Percentiles rank a stretch among this genome's conserved stretches.
phyloP scores from a whole-genome alignment of 2,113 vertebrate species.

The Rhinoderma darwinii region DNA sequence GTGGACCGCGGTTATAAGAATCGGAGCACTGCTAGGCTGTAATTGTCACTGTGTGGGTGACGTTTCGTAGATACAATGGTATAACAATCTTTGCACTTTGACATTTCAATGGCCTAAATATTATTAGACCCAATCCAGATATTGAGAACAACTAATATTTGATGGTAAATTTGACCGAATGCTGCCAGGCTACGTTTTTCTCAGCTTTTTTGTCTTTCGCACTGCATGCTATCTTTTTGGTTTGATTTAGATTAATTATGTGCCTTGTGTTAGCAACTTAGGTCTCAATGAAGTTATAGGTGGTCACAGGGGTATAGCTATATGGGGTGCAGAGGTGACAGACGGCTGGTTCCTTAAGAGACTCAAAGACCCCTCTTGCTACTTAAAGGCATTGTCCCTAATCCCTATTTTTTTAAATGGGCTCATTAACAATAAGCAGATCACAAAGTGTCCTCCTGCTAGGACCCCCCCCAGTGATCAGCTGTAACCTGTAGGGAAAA shows the following conservation, averaged over 20 bases:
- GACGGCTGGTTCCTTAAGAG: too few species aligned
- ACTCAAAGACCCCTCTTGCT: too few species aligned
- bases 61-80: background rate
- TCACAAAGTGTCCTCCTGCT: too few species aligned
- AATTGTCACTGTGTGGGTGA: slow-evolving; percentile 22
- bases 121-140: background rate
- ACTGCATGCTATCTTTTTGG: background rate
- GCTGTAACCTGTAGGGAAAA: too few species aligned
- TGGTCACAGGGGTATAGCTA: background rate
- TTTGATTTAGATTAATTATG: background rate
- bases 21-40: background rate
- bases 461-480: too few species aligned
- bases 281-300: too few species aligned
- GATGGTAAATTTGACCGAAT: background rate
- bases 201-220: too few species aligned
- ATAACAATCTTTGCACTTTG: background rate
- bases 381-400: too few species aligned
- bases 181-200: background rate
- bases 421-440: too few species aligned
- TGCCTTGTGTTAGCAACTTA: background rate
- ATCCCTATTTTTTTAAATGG: too few species aligned
- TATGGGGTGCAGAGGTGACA: background rate
- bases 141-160: background rate
- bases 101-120: slow-evolving; percentile 1
- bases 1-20: background rate